Base-by-base conservation (phyloP, 2,888 invertebrate genomes). In the Tiphia femorata region DNA sequence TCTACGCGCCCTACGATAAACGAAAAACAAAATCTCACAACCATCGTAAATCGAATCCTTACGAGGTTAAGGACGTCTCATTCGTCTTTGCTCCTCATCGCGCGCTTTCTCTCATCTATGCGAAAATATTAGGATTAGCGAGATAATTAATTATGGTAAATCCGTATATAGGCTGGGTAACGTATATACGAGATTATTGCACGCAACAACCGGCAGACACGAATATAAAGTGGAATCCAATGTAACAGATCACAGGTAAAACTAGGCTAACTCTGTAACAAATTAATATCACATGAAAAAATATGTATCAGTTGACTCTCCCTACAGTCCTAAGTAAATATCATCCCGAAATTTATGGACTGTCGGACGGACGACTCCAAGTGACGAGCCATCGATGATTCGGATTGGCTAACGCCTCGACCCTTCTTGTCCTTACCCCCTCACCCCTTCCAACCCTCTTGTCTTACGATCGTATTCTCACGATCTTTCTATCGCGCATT, bases 211-310 rank as follows among this genome's bases (percentile, higher is more conserved):
- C 60, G 66, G 62, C 64, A 44, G 49, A 62, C 57, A 58, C 49
- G 57, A 54, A 63, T 54, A 35, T 27, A 51, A 68, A 56, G 49
- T 61, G 64, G 58, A 72, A 70, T 59, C 59, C 62, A 73, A 62
- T 54, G 58, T 70, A 76, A 77, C 71, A 70, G 33, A 77, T 78
- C 78, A 78, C 79, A 79, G 77, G 76, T 77, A 55, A 76, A 76
- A 79, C 72, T 79, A 77, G 69, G 71, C 76, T 77, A 79, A 49
- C 55, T 64, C 74, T 77, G 72, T 72, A 80, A 77, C 71, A 79
- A 79, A 78, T 74, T 77, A 73, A 70, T 80, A 80, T 80, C 80
- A 80, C 80, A 80, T 77, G 72, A 80, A 78, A 78, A 78, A 79
- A 79, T 79, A 78, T 80, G 77, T 76, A 75, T 78, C 71, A 56